Conservation (phyloP, 1,140 invertebrate genomes). For the Nomia melanderi region DNA sequence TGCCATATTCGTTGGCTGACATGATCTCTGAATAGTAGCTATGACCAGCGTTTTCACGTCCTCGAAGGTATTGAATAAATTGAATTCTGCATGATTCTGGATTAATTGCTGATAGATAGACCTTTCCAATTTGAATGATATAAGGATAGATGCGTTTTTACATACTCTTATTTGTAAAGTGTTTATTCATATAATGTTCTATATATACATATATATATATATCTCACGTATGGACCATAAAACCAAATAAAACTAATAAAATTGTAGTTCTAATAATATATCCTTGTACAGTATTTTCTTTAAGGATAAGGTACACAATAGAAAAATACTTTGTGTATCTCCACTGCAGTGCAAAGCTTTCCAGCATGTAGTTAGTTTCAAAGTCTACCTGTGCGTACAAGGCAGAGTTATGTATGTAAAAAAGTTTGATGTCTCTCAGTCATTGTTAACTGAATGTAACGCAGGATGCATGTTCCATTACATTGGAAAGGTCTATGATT, state of each 20-base stretch:
- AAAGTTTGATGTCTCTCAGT: conserved; percentile 46
- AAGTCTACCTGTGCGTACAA: conserved; percentile 39
- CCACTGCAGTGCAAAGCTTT: conserved; percentile 33
- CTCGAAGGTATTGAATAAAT: conserved; percentile 54
- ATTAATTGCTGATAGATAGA: conserved; percentile 60
- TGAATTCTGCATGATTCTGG: conserved; percentile 41
- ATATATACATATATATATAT: no score
- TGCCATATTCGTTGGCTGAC: conserved; percentile 30
- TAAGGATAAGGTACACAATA: conserved; percentile 32
- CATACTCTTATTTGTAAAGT: conserved; percentile 40
- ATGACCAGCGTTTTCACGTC: conserved; percentile 42
- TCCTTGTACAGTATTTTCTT: conserved; percentile 28
- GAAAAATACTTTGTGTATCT: conserved; percentile 46
- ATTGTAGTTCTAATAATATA: conserved; percentile 49
- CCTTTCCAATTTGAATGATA: conserved; percentile 61
- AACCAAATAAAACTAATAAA: conserved; percentile 60
- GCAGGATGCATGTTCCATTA: conserved; percentile 34
- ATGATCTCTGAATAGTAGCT: conserved; percentile 51
- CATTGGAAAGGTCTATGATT: conserved; percentile 66
- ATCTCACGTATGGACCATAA: conserved; percentile 25
- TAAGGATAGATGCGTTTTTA: conserved; percentile 32
- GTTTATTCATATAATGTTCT: conserved; percentile 25
- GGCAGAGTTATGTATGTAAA: conserved; percentile 41
- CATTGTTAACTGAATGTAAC: conserved; percentile 43
- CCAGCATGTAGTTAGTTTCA: conserved; percentile 42